These are phyloP conservation scores for Amazonetta brasiliensis DNA, from an alignment of 2,797 vertebrate genomes.

Conservation along the genomic window DNA sequence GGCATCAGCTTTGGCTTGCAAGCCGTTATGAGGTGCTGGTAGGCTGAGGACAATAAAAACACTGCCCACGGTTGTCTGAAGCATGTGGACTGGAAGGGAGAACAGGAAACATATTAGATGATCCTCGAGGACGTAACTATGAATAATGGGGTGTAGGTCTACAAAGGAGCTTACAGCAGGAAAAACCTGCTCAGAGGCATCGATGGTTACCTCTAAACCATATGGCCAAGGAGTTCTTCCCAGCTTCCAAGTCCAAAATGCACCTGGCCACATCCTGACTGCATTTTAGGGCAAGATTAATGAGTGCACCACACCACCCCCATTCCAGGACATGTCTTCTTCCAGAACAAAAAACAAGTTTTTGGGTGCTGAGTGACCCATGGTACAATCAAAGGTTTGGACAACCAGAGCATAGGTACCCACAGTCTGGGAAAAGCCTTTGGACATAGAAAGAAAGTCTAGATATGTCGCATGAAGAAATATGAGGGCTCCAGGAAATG, in stretches of 20 bases:
- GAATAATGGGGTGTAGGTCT: background rate
- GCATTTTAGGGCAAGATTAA: background rate
- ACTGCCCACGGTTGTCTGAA: background rate
- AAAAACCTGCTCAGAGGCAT: background rate
- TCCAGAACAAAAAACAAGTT: background rate
- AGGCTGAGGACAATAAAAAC: conserved; percentile 17
- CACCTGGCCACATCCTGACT: background rate
- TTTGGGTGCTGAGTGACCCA: background rate
- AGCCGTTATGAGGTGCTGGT: conserved; percentile 28
- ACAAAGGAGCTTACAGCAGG: background rate
- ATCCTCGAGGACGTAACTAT: background rate
- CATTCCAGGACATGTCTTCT: accelerated
- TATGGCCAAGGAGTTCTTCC: background rate
- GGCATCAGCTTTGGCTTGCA: background rate
- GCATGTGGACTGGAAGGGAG: background rate
- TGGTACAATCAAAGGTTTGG: background rate
- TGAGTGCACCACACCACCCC: background rate
- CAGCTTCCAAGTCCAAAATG: background rate
- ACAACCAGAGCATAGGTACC: background rate
- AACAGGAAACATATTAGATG: background rate
- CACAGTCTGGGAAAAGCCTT: background rate
- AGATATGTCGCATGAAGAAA: background rate
- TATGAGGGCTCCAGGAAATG: background rate
- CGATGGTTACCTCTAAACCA: background rate
- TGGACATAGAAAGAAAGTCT: background rate